Evolutionary conservation across 2,888 invertebrate species (phyloP).

Genomic region (Pristionchus entomophagus): DNA sequence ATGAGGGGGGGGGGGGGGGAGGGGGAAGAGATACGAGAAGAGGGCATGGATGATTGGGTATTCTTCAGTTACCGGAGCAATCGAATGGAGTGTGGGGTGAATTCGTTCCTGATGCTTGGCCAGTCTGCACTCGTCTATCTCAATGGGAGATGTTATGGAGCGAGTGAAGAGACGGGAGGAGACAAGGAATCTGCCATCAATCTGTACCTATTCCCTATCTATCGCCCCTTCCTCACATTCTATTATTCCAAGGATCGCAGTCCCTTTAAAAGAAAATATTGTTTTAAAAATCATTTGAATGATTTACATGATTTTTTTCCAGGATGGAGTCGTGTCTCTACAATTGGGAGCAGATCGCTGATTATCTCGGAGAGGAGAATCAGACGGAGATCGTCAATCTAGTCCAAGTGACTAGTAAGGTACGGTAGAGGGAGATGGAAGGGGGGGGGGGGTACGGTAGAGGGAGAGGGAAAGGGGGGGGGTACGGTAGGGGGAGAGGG

Average conservation of each 20-base stretch:
- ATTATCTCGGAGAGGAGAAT: conserved; percentile 56
- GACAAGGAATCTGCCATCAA: background rate
- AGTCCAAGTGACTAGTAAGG: background rate
- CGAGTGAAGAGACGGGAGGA: conserved; percentile 49
- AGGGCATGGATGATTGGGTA: too few relatives aligned
- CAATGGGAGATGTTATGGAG: conserved; percentile 46
- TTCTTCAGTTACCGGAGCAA: conserved; percentile 55
- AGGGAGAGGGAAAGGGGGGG: background rate
- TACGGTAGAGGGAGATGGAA: background rate
- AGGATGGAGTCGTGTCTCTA: conserved; percentile 57
- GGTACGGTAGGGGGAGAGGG: background rate
- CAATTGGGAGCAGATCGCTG: conserved; percentile 59
- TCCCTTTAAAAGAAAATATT: too few relatives aligned
- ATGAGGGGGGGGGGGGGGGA: background rate
- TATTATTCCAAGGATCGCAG: background rate
- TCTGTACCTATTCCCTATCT: background rate
- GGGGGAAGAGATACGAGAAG: background rate
- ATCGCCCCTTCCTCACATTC: background rate
- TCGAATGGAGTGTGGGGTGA: conserved; percentile 55
- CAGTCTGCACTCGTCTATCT: conserved; percentile 53
- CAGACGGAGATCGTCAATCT: conserved; percentile 48
- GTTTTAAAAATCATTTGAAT: too few relatives aligned
- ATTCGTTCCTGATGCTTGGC: conserved; percentile 56
- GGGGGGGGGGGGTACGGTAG: background rate
- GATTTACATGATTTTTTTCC: background rate